Conservation (phyloP, 1,140 invertebrate genomes). For the Apis mellifera region Amel_HAv3.1 CM009939.2:3328001-3328500, state of each 20-base stretch:
- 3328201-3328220: constrained; percentile 34
- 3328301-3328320: constrained; percentile 2
- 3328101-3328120: constrained; percentile 44
- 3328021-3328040: constrained; percentile 53
- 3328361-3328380: background rate
- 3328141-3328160: constrained; percentile 36
- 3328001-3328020: constrained; percentile 49
- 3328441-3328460: background rate
- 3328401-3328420: background rate
- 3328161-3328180: background rate
- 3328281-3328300: background rate
- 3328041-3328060: constrained; percentile 34
- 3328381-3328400: background rate
- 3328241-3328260: background rate
- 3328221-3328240: background rate
- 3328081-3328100: constrained; percentile 34
- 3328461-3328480: background rate
- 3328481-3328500: background rate
- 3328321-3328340: constrained; percentile 32
- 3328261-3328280: background rate
- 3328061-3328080: constrained; percentile 42
- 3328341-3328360: constrained; percentile 19
- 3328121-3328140: constrained; percentile 39
- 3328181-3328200: background rate
- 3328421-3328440: background rate